Evolutionary conservation across 2,888 invertebrate genomes (phyloP), one percentile per base, ranked within the genome.

Genomic region (Agrotis segetum): DNA sequence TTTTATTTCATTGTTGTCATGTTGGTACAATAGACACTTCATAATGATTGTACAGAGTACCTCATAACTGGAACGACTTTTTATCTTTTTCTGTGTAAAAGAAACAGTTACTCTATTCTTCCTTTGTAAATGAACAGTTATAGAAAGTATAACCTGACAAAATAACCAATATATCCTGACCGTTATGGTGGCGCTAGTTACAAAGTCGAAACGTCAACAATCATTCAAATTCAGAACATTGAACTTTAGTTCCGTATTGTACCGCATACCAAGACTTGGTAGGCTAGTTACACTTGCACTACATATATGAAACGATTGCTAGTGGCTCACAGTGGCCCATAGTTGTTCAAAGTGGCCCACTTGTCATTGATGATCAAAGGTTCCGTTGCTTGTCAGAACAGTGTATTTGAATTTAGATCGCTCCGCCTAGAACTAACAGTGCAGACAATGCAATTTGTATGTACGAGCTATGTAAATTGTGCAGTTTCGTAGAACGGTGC

Each of bases 301-400:
- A 64, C 53, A 63, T 69, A 21, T 67, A 50, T 55, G 67, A 44
- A 52, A 49, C 53, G 24, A 46, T 55, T 59, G 50, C n/a, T 61
- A 71, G 61, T 55, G 55, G 44, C 40, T 9, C 21, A 16, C 29
- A 17, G 52, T 50, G 69, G 72, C 17, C 21, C 14, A 44, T 40
- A 50, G 55, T 56, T 40, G 29, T 17, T 46, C 44, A 24, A 24
- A 24, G 50, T 56, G 79, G 61, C 52, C 63, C 66, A 76, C 66
- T 78, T 67, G 77, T 56, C 66, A 70, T 78, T 78, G 66, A 76
- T 63, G 66, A 69, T 65, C 61, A 77, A 75, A 68, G 77, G 69
- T 76, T 59, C 81, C 70, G 77, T 81, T 81, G 81, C 44, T 76
- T 74, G 61, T 66, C 53, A 50, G 74, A 79, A 65, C 50, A 60